Base-by-base conservation (phyloP, 2,797 vertebrate species). In the Etheostoma perlongum region DNA sequence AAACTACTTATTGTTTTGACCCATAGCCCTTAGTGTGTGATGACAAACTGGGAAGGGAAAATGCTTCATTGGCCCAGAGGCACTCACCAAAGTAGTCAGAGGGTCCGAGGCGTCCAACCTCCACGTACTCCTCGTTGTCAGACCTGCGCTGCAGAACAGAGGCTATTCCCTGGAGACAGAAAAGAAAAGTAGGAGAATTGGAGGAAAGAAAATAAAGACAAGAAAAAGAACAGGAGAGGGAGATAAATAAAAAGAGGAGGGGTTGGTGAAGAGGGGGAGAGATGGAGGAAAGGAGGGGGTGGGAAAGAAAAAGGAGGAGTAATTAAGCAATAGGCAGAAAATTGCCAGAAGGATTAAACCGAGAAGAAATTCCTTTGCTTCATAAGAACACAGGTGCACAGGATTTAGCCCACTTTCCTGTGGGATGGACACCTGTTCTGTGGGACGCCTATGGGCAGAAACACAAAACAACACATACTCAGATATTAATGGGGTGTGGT, bases 31-130 rank as follows among this genome's bases (percentile, higher is more conserved):
- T 57, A 5, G 0, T 30, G 0, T 19, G 25, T n/a, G 21, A 0
- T 36, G 69, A 7, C 42, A 68, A 73, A 47, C 49, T 46, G 23
- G 14, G 27, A 36, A 42, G 2, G 44, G 14, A 60, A 55, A 73
- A 69, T 30, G 48, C 25, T 51, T 30, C 3, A 23, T 42, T 0
- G 8, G 51, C 51, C 44, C 1, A n/a, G 2, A 62, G 11, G 42
- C 71, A 88, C 97, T 96, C 92, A 99, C 98, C 98, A 59, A 99
- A 99, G 92, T 99, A 99, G 93, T 99, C 98, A 0, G 98, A 99
- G 6, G 97, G 98, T 65, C 97, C 97, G 0, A 99, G 96, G 42
- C 98, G 96, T 46, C 98, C 98, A 2, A 99, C 98, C 78, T 99
- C 98, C 0, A 99, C 94, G 0, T 99, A 99, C 84, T 99, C 98